These are phyloP conservation scores for Heliconius nattereri DNA, from an alignment of 1,140 invertebrate genomes.

Conservation along the genomic window DNA sequence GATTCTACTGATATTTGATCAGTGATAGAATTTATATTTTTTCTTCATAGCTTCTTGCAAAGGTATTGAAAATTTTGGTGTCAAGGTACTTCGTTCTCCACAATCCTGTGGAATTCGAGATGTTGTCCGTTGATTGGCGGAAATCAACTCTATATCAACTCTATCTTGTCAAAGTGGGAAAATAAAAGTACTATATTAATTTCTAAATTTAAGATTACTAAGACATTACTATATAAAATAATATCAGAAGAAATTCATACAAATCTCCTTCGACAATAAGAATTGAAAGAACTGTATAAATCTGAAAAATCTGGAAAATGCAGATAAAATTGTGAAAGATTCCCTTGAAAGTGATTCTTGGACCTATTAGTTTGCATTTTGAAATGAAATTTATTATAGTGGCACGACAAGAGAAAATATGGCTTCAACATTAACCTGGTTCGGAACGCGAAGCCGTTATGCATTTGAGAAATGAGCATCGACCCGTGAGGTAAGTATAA, in stretches of 20 bases:
- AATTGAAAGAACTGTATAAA: neutral
- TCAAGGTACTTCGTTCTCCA: neutral
- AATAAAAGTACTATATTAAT: too few relatives aligned
- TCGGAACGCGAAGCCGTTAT: conserved; percentile 18
- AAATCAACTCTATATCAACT: too few relatives aligned
- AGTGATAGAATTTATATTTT: neutral
- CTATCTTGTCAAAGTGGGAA: too few relatives aligned
- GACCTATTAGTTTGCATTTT: conserved; percentile 26
- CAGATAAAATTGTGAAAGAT: conserved; percentile 26
- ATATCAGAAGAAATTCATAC: neutral
- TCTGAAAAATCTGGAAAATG: conserved; percentile 15
- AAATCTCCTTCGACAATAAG: neutral
- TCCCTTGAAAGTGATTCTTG: conserved; percentile 14
- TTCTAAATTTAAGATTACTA: neutral
- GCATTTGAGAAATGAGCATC: conserved; percentile 24
- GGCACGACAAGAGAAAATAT: conserved; percentile 27
- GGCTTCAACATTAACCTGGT: conserved; percentile 21
- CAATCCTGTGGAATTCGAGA: neutral
- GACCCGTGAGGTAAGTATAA: neutral
- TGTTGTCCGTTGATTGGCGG: too few relatives aligned
- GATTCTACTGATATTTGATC: conserved; percentile 19
- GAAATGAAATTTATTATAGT: conserved; percentile 22
- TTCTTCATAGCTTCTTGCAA: neutral
- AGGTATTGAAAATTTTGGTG: neutral
- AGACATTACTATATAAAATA: neutral